A percentile compares a stretch with the other conserved stretches of the same genome.
Conservation (phyloP, 64 coral and sea anemone genomes). For the Porites australiensis region DNA sequence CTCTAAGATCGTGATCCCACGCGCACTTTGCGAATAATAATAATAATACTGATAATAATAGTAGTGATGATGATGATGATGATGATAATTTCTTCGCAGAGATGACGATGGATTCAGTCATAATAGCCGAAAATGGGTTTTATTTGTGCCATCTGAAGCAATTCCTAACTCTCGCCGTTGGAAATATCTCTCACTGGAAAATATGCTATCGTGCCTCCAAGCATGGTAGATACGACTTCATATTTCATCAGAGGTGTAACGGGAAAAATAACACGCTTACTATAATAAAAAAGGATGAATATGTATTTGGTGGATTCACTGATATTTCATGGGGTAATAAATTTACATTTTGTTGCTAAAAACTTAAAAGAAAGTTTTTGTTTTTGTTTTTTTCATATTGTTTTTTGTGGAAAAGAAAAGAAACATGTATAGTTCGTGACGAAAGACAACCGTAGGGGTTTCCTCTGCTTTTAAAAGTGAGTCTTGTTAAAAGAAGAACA, state of each 20-base stretch:
- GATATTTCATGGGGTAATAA: conserved; percentile 34
- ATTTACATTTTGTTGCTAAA: not conserved
- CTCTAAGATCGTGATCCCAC: too few species aligned
- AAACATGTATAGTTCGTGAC: too few species aligned
- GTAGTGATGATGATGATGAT: not conserved
- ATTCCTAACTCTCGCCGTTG: not conserved
- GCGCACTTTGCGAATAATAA: too few species aligned
- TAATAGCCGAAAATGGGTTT: not conserved
- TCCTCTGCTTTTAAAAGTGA: too few species aligned
- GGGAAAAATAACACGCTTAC: not conserved
- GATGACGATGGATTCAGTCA: not conserved
- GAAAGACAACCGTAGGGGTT: too few species aligned
- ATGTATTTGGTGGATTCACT: conserved; percentile 27
- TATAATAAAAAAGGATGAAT: not conserved
- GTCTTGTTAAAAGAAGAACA: too few species aligned
- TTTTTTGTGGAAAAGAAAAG: too few species aligned
- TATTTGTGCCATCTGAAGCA: not conserved
- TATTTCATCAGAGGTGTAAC: not conserved
- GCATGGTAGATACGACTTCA: not conserved
- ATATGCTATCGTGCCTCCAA: not conserved
- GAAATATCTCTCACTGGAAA: not conserved
- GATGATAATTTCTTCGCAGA: not conserved
- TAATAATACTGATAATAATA: too few species aligned
- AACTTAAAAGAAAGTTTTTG: too few species aligned
- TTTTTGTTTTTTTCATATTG: too few species aligned